These are phyloP conservation scores for Melieria picta DNA, from an alignment of 2,888 invertebrate species.

Conservation along the genomic window DNA sequence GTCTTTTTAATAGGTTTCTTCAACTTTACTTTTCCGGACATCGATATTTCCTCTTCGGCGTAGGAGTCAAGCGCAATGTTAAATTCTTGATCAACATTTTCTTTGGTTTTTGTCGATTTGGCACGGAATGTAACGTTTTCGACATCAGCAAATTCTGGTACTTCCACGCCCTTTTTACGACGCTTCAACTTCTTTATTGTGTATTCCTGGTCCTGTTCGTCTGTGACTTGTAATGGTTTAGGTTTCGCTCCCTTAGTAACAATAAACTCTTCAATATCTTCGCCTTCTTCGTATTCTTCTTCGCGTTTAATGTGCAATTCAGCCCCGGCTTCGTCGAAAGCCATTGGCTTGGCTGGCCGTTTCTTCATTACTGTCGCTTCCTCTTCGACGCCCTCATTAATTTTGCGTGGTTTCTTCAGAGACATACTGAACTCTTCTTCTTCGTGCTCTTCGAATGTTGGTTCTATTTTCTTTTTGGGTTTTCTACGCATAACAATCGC, in stretches of 20 bases:
- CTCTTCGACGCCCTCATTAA: constrained; percentile 65
- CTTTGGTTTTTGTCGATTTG: constrained; percentile 79
- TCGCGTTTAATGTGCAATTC: constrained; percentile 63
- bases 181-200: constrained; percentile 80
- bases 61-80: constrained; percentile 86
- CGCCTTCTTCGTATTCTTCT: constrained; percentile 64
- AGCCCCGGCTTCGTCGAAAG: constrained; percentile 62
- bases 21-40: constrained; percentile 84
- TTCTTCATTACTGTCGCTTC: constrained; percentile 64
- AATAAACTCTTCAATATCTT: constrained; percentile 69
- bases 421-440: constrained; percentile 62
- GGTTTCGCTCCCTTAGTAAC: constrained; percentile 68
- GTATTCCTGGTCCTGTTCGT: constrained; percentile 74
- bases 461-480: constrained; percentile 54
- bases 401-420: constrained; percentile 63
- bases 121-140: constrained; percentile 85
- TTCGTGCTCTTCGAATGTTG: constrained; percentile 58
- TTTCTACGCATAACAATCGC: constrained; percentile 58
- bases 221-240: constrained; percentile 67
- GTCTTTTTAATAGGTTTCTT: constrained; percentile 79
- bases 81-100: constrained; percentile 90
- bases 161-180: constrained; percentile 73
- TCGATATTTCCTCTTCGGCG: constrained; percentile 87
- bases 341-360: constrained; percentile 54
- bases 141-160: constrained; percentile 78